phyloP scores from a whole-genome alignment of 2,888 invertebrate genomes.

The Cetonia aurata region DNA sequence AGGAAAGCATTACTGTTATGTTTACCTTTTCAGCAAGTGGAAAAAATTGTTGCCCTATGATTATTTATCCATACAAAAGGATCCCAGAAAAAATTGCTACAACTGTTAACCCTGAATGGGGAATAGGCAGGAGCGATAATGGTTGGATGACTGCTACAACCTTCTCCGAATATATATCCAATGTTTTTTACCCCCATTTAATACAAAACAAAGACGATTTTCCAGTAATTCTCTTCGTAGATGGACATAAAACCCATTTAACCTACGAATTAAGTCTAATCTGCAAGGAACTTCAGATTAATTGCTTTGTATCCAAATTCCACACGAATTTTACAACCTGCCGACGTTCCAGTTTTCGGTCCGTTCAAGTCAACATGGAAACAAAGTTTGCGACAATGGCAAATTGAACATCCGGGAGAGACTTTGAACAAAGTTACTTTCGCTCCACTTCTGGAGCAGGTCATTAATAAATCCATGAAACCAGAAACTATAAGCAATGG shows the following conservation, averaged over 20 bases:
- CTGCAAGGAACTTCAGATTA: not conserved
- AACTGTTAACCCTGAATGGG: conserved; percentile 60
- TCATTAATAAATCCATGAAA: not conserved
- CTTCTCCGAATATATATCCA: conserved; percentile 61
- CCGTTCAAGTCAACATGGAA: not conserved
- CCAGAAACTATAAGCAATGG: conserved; percentile 1
- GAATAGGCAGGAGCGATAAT: conserved; percentile 60
- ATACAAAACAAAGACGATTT: not conserved
- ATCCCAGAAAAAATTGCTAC: conserved; percentile 58
- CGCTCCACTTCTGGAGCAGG: not conserved
- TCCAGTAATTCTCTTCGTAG: conserved; percentile 2
- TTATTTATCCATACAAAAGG: conserved; percentile 60
- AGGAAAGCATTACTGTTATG: conserved; percentile 55
- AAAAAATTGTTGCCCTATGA: conserved; percentile 52
- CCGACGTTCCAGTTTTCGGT: not conserved
- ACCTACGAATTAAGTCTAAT: not conserved
- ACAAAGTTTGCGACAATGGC: not conserved
- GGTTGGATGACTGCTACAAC: conserved; percentile 64
- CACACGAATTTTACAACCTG: not conserved
- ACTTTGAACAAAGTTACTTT: not conserved
- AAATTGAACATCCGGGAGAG: not conserved
- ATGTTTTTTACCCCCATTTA: conserved; percentile 9
- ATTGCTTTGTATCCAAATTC: conserved; percentile 15
- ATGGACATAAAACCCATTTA: conserved; percentile 1
- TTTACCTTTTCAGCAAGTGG: conserved; percentile 54